These are phyloP conservation scores for Apomyelois bistriatella DNA, from an alignment of 2,888 invertebrate genomes.

Conservation along the genomic window DNA sequence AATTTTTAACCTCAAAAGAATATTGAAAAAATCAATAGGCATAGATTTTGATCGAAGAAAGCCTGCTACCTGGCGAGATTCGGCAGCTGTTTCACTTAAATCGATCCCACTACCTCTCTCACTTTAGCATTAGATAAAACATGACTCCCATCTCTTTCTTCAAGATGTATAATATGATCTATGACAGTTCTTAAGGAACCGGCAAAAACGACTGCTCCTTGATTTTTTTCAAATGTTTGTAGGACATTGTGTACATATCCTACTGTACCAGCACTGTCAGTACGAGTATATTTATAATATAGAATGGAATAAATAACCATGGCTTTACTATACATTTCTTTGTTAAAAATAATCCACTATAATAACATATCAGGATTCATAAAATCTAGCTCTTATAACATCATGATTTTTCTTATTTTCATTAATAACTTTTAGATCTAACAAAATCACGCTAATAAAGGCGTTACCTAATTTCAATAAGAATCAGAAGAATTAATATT, in stretches of 20 bases:
- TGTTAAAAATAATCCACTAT: too few relatives aligned
- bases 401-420: too few relatives aligned
- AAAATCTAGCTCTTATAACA: too few relatives aligned
- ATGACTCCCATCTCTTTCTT: constrained; percentile 35
- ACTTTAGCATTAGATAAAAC: constrained; percentile 27
- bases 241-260: neutral
- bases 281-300: neutral
- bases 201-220: constrained; percentile 28
- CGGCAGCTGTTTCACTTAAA: constrained; percentile 67
- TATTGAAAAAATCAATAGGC: constrained; percentile 46
- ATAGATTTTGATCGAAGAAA: constrained; percentile 50
- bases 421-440: too few relatives aligned
- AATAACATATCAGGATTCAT: too few relatives aligned
- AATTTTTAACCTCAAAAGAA: constrained; percentile 31
- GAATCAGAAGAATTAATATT: too few relatives aligned
- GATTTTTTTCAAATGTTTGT: neutral
- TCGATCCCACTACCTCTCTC: constrained; percentile 49
- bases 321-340: too few relatives aligned
- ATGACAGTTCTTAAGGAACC: constrained; percentile 25
- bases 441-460: too few relatives aligned
- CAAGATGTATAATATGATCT: constrained; percentile 38
- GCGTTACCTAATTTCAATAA: too few relatives aligned
- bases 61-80: constrained; percentile 58
- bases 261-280: neutral
- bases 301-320: too few relatives aligned